Evolutionary conservation across 1,140 invertebrate species (phyloP), one percentile per base, ranked within the genome.

Genomic region (Drosophila neocordata): DNA sequence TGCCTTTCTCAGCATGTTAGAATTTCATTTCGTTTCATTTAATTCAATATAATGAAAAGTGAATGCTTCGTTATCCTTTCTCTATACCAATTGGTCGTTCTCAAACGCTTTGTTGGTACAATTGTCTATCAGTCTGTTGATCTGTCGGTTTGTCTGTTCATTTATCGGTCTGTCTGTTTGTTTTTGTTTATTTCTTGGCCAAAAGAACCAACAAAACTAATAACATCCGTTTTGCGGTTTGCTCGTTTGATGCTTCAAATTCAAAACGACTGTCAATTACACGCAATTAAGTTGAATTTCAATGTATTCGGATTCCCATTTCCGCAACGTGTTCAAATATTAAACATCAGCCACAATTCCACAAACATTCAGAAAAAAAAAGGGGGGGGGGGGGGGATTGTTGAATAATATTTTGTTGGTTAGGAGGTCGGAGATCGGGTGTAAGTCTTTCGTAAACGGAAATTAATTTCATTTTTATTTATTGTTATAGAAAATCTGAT

Each of bases 401-500:
- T 2, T 37, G 31, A 72, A 58, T 65, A 34, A 31, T 38, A 74
- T 73, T 56, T 71, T 62, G 24, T 31, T 27, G 24, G 34, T 66
- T 60, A 37, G 27, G 27, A 31, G 27, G 27, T 31, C 2, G 24
- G 24, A 4, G 24, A 4, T 31, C 4, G 6, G 27, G 27, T 60
- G 75, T 48, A 51, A 59, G 64, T 58, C 58, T 31, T 31, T 6
- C 27, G 51, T 74, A 69, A 85, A 68, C 83, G 83, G 82, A 87
- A 87, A 87, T 87, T 87, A 80, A 88, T 87, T 82, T 75, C 70
- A 69, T 75, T 82, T 87, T 66, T 75, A 81, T 82, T 87, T 81
- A 71, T 87, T 77, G 66, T 77, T 73, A 80, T 81, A 55, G 73
- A 87, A 85, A 77, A 77, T 59, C 55, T 56, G 68, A 69, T 87